Conservation (phyloP, 92 coral and sea anemone genomes). For the Diadumene lineata region DNA sequence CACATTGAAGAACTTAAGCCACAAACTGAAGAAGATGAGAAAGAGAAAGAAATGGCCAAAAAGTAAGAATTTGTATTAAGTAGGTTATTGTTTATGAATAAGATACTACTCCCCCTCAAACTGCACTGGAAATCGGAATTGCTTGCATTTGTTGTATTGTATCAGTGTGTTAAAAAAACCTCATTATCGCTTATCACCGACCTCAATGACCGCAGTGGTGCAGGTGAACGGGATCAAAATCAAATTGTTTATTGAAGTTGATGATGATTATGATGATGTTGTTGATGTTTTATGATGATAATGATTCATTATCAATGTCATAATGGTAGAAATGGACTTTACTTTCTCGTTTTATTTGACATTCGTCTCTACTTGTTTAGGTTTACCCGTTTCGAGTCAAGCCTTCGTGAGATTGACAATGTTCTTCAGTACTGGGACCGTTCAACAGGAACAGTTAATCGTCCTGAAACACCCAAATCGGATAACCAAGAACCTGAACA, state of each 20-base stretch:
- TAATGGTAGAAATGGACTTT: no score
- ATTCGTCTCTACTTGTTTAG: conserved; percentile 23
- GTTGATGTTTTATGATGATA: background rate
- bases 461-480: conserved; percentile 90
- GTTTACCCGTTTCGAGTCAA: conserved; percentile 76
- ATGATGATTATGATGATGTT: background rate
- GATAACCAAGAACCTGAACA: conserved; percentile 81
- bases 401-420: conserved; percentile 88
- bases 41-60: conserved; percentile 82
- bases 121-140: no score
- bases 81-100: background rate
- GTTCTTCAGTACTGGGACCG: conserved; percentile 96
- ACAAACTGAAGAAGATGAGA: conserved; percentile 80
- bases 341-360: no score
- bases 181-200: no score
- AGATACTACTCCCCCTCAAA: no score
- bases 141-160: no score
- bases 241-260: background rate
- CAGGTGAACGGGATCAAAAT: no score
- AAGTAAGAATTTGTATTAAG: conserved; percentile 45
- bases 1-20: conserved; percentile 54
- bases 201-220: background rate
- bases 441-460: conserved; percentile 72
- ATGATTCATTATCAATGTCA: background rate
- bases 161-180: no score